Percentiles rank a stretch among this genome's conserved stretches.
phyloP scores from a whole-genome alignment of 2,888 invertebrate species.

The Coremacera marginata region DNA sequence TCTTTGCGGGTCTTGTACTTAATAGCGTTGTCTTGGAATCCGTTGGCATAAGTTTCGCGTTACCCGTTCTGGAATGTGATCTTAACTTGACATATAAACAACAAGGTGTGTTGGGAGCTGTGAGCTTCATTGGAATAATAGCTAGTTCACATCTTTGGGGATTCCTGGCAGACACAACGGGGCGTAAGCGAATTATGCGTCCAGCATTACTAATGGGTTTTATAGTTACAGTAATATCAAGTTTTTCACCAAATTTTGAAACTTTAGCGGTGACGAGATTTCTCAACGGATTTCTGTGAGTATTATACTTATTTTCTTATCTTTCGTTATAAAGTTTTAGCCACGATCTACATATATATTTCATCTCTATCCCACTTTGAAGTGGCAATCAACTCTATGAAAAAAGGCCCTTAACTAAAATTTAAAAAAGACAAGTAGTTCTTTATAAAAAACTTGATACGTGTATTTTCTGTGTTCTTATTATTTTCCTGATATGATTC shows the following conservation, averaged over 20 bases:
- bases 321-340: no score
- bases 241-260: conserved; percentile 69
- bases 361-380: no score
- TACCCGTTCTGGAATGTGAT: conserved; percentile 71
- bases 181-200: conserved; percentile 69
- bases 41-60: conserved; percentile 70
- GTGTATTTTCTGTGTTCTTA: no score
- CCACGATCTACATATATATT: no score
- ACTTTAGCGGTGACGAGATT: conserved; percentile 70
- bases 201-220: conserved; percentile 69
- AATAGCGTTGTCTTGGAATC: conserved; percentile 69
- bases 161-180: conserved; percentile 71
- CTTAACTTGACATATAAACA: conserved; percentile 64
- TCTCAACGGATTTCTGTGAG: conserved; percentile 72
- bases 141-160: conserved; percentile 73
- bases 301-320: conserved; percentile 34
- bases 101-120: conserved; percentile 67
- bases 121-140: conserved; percentile 69
- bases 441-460: no score
- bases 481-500: no score
- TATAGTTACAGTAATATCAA: conserved; percentile 69
- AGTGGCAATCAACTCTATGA: no score
- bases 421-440: no score
- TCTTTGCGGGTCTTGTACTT: conserved; percentile 71
- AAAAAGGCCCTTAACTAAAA: no score